These are phyloP conservation scores for Daubentonia madagascariensis DNA, from an alignment of 2,113 vertebrate genomes.

Conservation along the genomic window DNA sequence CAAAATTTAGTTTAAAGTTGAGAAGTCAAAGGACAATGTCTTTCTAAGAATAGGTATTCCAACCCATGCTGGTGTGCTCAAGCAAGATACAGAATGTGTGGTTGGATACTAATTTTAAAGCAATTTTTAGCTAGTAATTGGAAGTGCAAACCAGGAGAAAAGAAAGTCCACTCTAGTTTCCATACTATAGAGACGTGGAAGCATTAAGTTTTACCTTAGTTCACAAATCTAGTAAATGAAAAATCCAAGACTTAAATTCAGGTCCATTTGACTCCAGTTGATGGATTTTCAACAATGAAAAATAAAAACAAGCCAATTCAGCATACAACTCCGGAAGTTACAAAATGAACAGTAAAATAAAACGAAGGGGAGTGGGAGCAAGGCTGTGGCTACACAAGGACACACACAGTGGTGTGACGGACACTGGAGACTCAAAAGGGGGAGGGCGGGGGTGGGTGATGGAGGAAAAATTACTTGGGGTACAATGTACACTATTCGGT, in stretches of 20 bases:
- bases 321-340: neutral
- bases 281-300: neutral
- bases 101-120: neutral
- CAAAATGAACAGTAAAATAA: neutral
- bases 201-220: neutral
- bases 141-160: neutral
- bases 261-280: neutral
- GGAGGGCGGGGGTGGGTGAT: too few relatives aligned
- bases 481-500: too few relatives aligned
- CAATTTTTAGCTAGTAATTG: neutral
- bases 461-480: too few relatives aligned
- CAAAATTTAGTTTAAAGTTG: neutral
- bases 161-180: neutral
- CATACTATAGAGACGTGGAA: neutral
- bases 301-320: neutral
- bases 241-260: neutral
- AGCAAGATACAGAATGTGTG: neutral
- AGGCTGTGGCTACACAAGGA: too few relatives aligned
- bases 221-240: neutral
- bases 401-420: too few relatives aligned
- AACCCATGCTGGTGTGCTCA: neutral
- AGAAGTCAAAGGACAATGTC: neutral
- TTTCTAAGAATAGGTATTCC: neutral
- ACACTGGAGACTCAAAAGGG: too few relatives aligned
- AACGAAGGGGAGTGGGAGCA: neutral